Percentiles rank a stretch among this genome's conserved stretches.
Evolutionary conservation across 2,113 vertebrate genomes (phyloP).

Genomic region (Scopus umbretta): DNA sequence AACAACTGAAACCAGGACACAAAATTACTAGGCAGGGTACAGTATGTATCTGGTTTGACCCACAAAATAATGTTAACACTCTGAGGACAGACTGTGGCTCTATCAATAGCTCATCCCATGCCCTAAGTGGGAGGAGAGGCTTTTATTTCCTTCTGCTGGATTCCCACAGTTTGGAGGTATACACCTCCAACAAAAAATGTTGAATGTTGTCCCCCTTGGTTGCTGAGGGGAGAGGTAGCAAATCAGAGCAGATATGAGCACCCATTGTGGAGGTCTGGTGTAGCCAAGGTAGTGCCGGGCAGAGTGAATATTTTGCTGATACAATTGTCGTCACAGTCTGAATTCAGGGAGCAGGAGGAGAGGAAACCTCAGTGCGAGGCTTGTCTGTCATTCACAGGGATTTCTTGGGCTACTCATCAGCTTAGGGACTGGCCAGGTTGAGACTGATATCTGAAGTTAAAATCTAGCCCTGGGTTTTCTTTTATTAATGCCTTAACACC

Average conservation of each 20-base stretch:
- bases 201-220: neutral
- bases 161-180: neutral
- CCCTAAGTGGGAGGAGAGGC: neutral
- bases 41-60: neutral
- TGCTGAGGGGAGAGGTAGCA: neutral
- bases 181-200: accelerated
- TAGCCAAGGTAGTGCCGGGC: neutral
- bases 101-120: neutral
- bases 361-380: neutral
- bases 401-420: neutral
- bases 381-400: neutral
- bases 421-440: neutral
- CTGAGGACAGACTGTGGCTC: neutral
- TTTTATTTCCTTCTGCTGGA: neutral
- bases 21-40: neutral
- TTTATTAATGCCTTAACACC: neutral
- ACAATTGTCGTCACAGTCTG: neutral
- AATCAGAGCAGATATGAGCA: neutral
- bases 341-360: neutral
- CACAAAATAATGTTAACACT: neutral
- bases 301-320: neutral
- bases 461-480: neutral
- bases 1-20: too few species aligned
- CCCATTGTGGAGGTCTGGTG: neutral
- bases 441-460: neutral